phyloP scores from a whole-genome alignment of 2,888 invertebrate species.

The Philaethria dido region DNA sequence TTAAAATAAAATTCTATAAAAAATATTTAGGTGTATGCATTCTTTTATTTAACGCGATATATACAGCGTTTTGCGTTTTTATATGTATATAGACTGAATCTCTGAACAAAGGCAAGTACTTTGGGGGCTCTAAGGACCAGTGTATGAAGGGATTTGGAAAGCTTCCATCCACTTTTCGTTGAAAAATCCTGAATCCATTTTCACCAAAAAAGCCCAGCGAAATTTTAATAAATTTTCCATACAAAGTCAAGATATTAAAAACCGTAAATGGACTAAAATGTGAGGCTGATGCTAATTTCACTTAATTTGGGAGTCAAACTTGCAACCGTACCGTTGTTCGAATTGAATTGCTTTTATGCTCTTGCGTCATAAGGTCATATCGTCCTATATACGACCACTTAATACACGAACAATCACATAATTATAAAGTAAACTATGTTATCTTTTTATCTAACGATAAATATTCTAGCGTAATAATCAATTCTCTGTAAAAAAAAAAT shows the following conservation, averaged over 20 bases:
- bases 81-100: neutral
- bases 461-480: slow-evolving; percentile 1
- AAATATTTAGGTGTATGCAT: neutral
- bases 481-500: slow-evolving; percentile 7
- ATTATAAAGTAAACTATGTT: slow-evolving; percentile 13
- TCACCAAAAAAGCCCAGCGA: neutral
- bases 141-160: slow-evolving; percentile 1
- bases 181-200: neutral
- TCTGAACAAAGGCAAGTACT: neutral
- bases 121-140: neutral
- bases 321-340: slow-evolving; percentile 1
- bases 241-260: slow-evolving; percentile 6
- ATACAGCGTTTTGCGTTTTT: neutral
- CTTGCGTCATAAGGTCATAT: slow-evolving; percentile 12
- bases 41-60: neutral
- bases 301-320: slow-evolving; percentile 10
- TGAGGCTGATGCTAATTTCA: slow-evolving; percentile 2
- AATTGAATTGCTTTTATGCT: neutral
- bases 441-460: slow-evolving; percentile 6
- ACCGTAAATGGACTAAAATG: slow-evolving; percentile 1
- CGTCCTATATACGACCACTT: neutral
- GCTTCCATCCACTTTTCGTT: neutral
- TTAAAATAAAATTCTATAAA: neutral
- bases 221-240: neutral
- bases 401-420: slow-evolving; percentile 1